Evolutionary conservation across 2,113 vertebrate species (phyloP).

Genomic region (Buteo buteo): DNA sequence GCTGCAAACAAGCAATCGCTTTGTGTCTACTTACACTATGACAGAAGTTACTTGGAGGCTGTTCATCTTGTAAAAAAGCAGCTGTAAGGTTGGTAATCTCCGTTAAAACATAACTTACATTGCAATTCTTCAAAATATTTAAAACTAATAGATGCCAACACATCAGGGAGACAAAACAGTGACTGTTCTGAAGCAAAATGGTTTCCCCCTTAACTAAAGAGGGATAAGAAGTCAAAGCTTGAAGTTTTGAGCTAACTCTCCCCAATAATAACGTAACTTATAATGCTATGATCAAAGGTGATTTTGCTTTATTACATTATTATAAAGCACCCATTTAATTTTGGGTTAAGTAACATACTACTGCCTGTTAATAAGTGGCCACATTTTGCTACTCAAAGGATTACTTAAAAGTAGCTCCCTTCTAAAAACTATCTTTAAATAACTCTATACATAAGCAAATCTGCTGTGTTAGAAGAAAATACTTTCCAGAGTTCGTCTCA

Average conservation of each 20-base stretch:
- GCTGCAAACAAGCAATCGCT: neutral
- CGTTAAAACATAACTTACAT: neutral
- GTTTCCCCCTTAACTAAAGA: neutral
- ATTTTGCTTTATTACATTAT: neutral
- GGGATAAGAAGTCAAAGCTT: neutral
- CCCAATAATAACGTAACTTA: neutral
- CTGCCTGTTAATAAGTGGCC: rapidly evolving
- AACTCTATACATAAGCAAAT: neutral
- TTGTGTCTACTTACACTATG: neutral
- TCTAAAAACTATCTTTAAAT: neutral
- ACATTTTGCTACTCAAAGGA: neutral
- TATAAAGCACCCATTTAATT: neutral
- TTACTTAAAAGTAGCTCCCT: neutral
- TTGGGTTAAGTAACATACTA: neutral
- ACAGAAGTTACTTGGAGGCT: neutral
- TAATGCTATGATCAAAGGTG: neutral
- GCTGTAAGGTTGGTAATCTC: neutral
- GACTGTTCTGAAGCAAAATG: neutral
- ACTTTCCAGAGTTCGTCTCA: neutral
- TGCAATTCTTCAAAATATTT: neutral
- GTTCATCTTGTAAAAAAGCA: neutral
- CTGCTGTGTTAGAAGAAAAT: neutral
- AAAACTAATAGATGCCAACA: neutral
- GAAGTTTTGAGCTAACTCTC: neutral
- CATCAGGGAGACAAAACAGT: neutral